Base-by-base conservation (phyloP, 2,888 invertebrate species). In the Neoaliturus tenellus region DNA sequence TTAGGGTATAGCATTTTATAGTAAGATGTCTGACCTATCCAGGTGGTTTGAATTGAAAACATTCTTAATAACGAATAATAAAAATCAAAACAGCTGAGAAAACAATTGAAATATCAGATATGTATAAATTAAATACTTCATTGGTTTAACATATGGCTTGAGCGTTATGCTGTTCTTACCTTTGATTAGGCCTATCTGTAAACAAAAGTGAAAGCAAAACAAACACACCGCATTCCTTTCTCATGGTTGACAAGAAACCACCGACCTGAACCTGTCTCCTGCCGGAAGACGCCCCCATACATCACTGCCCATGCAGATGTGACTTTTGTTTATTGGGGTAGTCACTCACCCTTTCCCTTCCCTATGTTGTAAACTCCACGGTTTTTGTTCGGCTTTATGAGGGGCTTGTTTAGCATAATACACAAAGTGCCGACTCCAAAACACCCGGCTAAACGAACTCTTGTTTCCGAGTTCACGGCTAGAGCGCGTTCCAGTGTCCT, bases 291-390 rank as follows among this genome's bases (percentile, higher is more conserved):
- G 5, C 23, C 31, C 31, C 28, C 62, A 62, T 62, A 62, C 28
- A 62, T 62, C 62, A 62, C 62, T 62, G 44, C 8, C 51, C 51
- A 62, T 62, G 62, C 62, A 62, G 62, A 62, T 62, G 62, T 8
- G 62, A 14, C 62, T 62, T 62, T 62, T 62, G 62, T 62, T 62
- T 62, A 62, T 62, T 62, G 62, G 62, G 62, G 62, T 62, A 62
- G 2, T 62, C 62, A 62, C 62, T 62, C 62, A 62, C 62, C 62
- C 62, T 62, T 62, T 62, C 62, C 62, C 31, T 62, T 20, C 62
- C 62, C 31, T 62, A 14, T 62, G 62, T 62, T 62, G 62, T 62
- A 62, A 62, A 62, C 62, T 20, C 62, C 2, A 51, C 55, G 1
- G 62, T 62, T 62, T 62, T 62, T 62, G 62, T 62, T 17, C 62